Conservation (phyloP, 2,888 invertebrate genomes). For the Leucoma salicis region DNA sequence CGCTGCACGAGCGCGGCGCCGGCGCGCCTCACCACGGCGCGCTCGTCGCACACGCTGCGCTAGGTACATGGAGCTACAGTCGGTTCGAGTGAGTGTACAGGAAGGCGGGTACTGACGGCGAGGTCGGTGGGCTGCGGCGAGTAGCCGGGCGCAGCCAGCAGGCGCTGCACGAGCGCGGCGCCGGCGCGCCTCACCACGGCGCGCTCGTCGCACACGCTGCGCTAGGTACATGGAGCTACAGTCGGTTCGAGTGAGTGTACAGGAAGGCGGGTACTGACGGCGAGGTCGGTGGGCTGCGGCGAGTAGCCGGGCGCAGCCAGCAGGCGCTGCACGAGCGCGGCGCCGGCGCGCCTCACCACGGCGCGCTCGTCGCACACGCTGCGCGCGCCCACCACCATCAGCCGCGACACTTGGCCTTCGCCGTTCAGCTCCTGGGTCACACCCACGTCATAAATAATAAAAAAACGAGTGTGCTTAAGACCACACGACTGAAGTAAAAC, state of each 20-base stretch:
- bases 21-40: constrained; percentile 64
- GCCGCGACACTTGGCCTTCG: constrained; percentile 43
- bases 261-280: constrained; percentile 36
- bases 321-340: constrained; percentile 53
- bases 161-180: constrained; percentile 51
- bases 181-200: constrained; percentile 66
- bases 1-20: constrained; percentile 57
- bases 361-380: constrained; percentile 70
- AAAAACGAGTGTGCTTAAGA: too few relatives aligned
- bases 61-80: too few relatives aligned
- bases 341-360: constrained; percentile 61
- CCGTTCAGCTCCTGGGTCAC: constrained; percentile 55
- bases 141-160: constrained; percentile 33
- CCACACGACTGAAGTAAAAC: too few relatives aligned
- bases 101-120: constrained; percentile 43
- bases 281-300: constrained; percentile 34
- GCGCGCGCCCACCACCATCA: constrained; percentile 57
- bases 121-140: constrained; percentile 34
- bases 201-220: constrained; percentile 66
- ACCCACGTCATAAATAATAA: neutral
- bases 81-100: too few relatives aligned
- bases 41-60: constrained; percentile 67
- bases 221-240: too few relatives aligned
- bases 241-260: too few relatives aligned
- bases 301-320: constrained; percentile 28